Evolutionary conservation across 2,888 invertebrate genomes (phyloP), one percentile per base, ranked within the genome.

Genomic region (Phytoseiulus persimilis): DNA sequence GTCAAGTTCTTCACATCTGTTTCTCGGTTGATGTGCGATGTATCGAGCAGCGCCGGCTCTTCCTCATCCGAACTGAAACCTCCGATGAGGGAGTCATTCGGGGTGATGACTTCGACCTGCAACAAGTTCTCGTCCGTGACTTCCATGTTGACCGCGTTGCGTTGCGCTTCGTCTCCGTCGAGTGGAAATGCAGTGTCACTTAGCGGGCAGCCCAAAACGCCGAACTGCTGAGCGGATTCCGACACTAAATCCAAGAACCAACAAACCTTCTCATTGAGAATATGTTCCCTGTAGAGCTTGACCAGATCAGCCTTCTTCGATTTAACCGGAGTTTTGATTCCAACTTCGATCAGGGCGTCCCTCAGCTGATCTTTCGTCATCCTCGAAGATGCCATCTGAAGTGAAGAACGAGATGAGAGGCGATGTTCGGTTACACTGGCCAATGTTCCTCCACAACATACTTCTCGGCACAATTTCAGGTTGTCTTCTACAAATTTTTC

Each of bases 51-150:
- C 32, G 33, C 14, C 9, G 32, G 33, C 33, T 87, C 87, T 45
- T 87, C 87, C 87, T 87, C 87, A 31, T 87, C 87, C 23, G 87
- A 87, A 32, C 87, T 87, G 87, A 87, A 87, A 87, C 87, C 87
- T n/a, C 87, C 87, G 87, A 87, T 87, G 6, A 87, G 87, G 3
- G 87, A 87, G 45, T 87, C 87, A 18, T 87, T 87, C 45, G 87
- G 33, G 3, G 87, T 39, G 32, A 87, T 39, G 23, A 23, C 65
- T 65, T 65, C 65, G 65, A 65, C 18, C 65, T 65, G 65, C 65
- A 65, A 65, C 23, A 18, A 65, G 65, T 65, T 23, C 65, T 65
- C 65, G 18, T 65, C 65, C 5, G 2, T 18, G 65, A 23, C 65
- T 14, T 65, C 65, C 65, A 14, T 65, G 14, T 23, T 28, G 28